Conservation (phyloP, 2,113 vertebrate genomes). For the Pristiophorus japonicus region DNA sequence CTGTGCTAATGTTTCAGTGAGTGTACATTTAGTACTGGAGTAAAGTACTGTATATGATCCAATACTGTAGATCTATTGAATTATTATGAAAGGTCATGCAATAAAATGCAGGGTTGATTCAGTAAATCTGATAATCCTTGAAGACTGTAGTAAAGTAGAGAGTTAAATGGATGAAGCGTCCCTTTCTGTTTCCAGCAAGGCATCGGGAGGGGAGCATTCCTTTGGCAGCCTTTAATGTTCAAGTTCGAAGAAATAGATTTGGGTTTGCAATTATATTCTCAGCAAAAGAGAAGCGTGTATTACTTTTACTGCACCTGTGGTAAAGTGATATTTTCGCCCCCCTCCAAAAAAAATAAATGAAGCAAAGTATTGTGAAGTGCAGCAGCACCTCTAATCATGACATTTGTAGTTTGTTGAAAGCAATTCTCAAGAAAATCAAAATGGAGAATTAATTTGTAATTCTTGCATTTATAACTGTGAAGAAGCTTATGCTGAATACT, state of each 20-base stretch:
- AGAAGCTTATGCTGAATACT: background rate
- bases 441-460: background rate
- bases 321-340: background rate
- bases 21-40: conserved; percentile 17
- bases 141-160: conserved; percentile 31
- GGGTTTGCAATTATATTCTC: background rate
- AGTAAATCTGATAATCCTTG: conserved; percentile 41
- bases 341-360: too few species aligned
- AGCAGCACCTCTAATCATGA: background rate
- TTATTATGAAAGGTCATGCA: conserved; percentile 37
- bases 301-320: background rate
- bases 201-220: background rate
- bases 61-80: conserved; percentile 33
- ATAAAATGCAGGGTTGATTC: conserved; percentile 40
- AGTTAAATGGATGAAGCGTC: conserved; percentile 41
- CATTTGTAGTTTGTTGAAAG: background rate
- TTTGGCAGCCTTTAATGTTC: background rate
- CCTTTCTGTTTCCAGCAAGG: background rate
- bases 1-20: conserved; percentile 34
- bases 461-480: background rate
- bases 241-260: background rate
- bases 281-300: background rate
- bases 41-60: conserved; percentile 25
- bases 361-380: background rate
- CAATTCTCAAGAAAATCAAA: background rate